phyloP scores from a whole-genome alignment of 2,888 invertebrate genomes.

The Agriopis leucophaearia region DNA sequence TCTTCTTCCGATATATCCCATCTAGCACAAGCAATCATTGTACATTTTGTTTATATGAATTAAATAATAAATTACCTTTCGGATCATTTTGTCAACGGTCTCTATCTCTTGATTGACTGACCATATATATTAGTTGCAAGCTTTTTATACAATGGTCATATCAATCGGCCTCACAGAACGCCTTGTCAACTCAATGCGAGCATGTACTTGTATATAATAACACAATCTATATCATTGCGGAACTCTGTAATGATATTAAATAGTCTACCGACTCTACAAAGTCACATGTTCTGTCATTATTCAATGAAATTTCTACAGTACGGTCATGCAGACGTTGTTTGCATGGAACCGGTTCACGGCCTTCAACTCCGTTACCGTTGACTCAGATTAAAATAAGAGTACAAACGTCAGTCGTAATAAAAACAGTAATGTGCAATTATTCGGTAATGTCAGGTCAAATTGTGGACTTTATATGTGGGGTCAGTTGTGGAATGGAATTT shows the following conservation, averaged over 20 bases:
- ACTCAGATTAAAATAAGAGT: conserved; percentile 21
- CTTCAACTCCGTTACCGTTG: conserved; percentile 64
- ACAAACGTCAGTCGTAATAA: conserved; percentile 30
- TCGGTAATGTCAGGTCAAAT: conserved; percentile 45
- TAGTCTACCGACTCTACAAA: not conserved
- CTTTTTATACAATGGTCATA: conserved; percentile 65
- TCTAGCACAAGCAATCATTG: not conserved
- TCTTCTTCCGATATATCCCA: not conserved
- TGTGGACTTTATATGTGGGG: conserved; percentile 32
- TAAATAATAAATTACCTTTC: conserved; percentile 51
- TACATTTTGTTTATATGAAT: not conserved
- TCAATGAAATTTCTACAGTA: conserved; percentile 37
- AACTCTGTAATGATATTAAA: conserved; percentile 13
- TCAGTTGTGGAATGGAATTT: conserved; percentile 24
- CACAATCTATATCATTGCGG: conserved; percentile 11
- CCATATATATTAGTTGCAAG: conserved; percentile 50
- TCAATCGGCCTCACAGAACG: conserved; percentile 50
- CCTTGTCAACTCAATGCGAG: conserved; percentile 42
- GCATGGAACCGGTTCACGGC: conserved; percentile 61
- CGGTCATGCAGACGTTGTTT: conserved; percentile 41
- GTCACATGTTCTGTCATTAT: conserved; percentile 23
- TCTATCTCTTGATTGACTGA: conserved; percentile 56
- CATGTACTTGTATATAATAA: conserved; percentile 13
- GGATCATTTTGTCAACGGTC: conserved; percentile 53
- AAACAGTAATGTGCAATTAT: conserved; percentile 44